Base-by-base conservation (phyloP, 2,797 vertebrate genomes). In the Micrastur ruficollis region DNA sequence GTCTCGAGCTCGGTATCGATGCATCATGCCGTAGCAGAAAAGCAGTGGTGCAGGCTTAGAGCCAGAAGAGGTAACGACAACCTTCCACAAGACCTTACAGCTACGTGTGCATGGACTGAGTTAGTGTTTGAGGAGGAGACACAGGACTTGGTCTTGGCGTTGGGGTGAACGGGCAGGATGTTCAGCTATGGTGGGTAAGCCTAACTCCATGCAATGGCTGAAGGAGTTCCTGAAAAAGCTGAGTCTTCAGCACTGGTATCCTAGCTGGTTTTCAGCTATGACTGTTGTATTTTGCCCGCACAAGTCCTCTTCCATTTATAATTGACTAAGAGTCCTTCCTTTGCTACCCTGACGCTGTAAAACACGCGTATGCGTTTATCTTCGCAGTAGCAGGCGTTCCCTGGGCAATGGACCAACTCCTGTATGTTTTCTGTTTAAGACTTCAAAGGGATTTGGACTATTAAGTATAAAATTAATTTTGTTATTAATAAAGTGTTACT, bases 91-190 rank as follows among this genome's bases (percentile, higher is more conserved):
- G 36, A n/a, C 20, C 49, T 44, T 25, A 9, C 0, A 10, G 49
- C 55, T 26, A 53, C 36, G 5, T 0, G 1, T 23, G 8, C 19
- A 12, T 0, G 13, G 42, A 20, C 8, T 14, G 14, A 42, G 25
- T 19, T 23, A 6, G 58, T 9, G 40, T 14, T 23, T 34, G 72
- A 46, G 31, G 72, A 75, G 38, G n/a, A 56, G 42, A 47, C 7
- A 22, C 4, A 29, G 50, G 61, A 32, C 27, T 18, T 61, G 47
- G 49, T 12, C 21, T 31, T 71, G 47, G 18, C 17, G 49, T 14
- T 52, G 63, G 20, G 19, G 4, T 78, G 53, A 36, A 27, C 11
- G 31, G 12, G 47, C 19, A 47, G 20, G 32, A 10, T 29, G 75
- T 61, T 46, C 55, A 29, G 53, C 52, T 32, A 0, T 15, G 46